These are phyloP conservation scores for Capreolus pygargus DNA, from an alignment of 2,113 vertebrate species.

Conservation along the genomic window DNA sequence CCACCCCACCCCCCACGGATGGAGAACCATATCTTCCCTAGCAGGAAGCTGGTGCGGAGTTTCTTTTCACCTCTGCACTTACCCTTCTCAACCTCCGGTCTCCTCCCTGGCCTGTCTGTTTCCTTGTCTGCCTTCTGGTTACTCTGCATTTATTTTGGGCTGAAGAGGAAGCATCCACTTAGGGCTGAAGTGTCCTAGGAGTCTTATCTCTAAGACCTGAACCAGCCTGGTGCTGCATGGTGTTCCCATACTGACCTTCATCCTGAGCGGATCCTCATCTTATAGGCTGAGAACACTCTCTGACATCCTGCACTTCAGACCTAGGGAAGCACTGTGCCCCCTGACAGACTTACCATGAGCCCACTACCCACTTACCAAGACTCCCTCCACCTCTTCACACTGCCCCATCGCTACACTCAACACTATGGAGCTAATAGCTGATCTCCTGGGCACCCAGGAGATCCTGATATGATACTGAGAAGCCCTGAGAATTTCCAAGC, in stretches of 20 bases:
- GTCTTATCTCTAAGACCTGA: not conserved
- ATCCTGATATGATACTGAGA: not conserved
- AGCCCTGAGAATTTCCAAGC: not conserved
- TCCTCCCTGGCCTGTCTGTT: not conserved
- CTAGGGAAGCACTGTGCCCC: not conserved
- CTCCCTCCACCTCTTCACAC: not conserved
- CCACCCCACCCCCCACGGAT: not conserved
- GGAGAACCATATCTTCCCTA: not conserved
- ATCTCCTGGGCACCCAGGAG: too few species aligned
- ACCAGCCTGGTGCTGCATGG: not conserved
- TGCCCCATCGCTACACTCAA: not conserved
- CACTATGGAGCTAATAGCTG: not conserved
- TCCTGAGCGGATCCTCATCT: not conserved
- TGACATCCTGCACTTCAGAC: not conserved
- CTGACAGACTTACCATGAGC: not conserved
- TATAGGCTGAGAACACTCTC: not conserved
- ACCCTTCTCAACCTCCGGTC: not conserved
- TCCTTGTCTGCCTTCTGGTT: not conserved
- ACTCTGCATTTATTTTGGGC: slow-evolving; percentile 31
- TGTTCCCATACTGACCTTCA: not conserved
- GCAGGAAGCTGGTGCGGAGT: not conserved
- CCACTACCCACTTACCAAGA: not conserved
- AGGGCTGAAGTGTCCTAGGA: not conserved
- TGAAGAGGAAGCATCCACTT: slow-evolving; percentile 4
- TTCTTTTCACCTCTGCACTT: not conserved